Evolutionary conservation across 2,888 invertebrate genomes (phyloP).

Genomic region (Drosophila mulleri): DNA sequence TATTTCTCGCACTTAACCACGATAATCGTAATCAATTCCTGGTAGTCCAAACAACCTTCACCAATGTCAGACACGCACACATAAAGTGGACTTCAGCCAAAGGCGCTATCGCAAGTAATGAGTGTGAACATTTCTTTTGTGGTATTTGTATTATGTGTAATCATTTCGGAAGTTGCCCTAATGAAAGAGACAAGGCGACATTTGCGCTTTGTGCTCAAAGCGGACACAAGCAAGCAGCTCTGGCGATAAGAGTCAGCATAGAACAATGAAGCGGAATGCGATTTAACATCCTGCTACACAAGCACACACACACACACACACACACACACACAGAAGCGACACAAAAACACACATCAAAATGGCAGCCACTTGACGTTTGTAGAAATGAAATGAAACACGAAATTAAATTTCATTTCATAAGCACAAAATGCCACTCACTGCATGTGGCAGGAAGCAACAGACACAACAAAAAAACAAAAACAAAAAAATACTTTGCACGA

Average conservation of each 20-base stretch:
- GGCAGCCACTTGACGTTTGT: slow-evolving; percentile 7
- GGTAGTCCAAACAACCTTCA: background rate
- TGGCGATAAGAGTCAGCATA: slow-evolving; percentile 52
- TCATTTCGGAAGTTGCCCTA: slow-evolving; percentile 64
- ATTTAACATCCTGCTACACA: slow-evolving; percentile 1
- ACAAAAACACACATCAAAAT: background rate
- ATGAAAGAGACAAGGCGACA: slow-evolving; percentile 51
- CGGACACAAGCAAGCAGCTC: slow-evolving; percentile 42
- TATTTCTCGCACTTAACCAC: background rate
- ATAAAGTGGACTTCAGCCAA: background rate
- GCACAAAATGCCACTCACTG: slow-evolving; percentile 69
- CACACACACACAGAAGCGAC: background rate
- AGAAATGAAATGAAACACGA: slow-evolving; percentile 27
- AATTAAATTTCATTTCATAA: slow-evolving; percentile 72
- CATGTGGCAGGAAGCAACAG: slow-evolving; percentile 47
- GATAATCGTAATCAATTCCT: background rate
- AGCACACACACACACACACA: background rate
- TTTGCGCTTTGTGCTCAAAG: slow-evolving; percentile 27
- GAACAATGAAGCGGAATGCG: slow-evolving; percentile 47
- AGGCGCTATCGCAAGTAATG: slow-evolving; percentile 30
- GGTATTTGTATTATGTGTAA: slow-evolving; percentile 35
- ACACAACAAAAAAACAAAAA: slow-evolving; percentile 6
- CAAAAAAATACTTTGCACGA: slow-evolving; percentile 17
- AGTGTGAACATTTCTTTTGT: slow-evolving; percentile 34
- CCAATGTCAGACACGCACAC: background rate